A percentile compares a stretch with the other conserved stretches of the same genome.
Evolutionary conservation across 2,888 invertebrate genomes (phyloP).

Genomic region (Lutraria lutraria): DNA sequence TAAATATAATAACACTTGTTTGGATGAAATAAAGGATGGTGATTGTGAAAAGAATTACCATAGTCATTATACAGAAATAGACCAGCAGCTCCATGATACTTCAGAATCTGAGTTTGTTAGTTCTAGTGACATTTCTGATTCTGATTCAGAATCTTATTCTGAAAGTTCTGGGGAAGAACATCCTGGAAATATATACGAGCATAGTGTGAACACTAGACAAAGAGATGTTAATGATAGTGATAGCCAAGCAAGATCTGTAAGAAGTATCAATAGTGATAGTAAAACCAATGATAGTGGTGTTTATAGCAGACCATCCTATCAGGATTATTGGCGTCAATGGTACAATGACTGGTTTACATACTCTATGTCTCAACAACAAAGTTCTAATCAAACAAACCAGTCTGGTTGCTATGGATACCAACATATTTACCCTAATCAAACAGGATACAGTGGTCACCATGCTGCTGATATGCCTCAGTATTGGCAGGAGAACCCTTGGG

Average conservation of each 20-base stretch:
- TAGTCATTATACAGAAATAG: neutral
- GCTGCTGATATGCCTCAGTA: neutral
- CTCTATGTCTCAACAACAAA: conserved; percentile 12
- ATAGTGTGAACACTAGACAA: neutral
- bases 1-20: neutral
- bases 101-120: neutral
- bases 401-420: conserved; percentile 1
- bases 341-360: conserved; percentile 25
- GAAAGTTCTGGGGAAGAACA: neutral
- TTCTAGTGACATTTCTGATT: neutral
- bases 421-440: neutral
- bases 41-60: neutral
- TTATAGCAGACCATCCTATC: conserved; percentile 35
- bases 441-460: neutral
- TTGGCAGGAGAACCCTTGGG: neutral
- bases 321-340: conserved; percentile 35
- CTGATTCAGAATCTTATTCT: neutral
- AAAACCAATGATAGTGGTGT: conserved; percentile 23
- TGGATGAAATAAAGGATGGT: neutral
- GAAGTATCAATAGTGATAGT: conserved; percentile 1
- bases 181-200: neutral
- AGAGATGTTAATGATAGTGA: neutral
- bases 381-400: neutral
- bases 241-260: neutral
- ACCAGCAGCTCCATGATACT: neutral